Evolutionary conservation across 35 echinoderm and acorn worm genomes (phyloP), one percentile per base, ranked within the genome.

Genomic region (Ophiothrix spiculata): DNA sequence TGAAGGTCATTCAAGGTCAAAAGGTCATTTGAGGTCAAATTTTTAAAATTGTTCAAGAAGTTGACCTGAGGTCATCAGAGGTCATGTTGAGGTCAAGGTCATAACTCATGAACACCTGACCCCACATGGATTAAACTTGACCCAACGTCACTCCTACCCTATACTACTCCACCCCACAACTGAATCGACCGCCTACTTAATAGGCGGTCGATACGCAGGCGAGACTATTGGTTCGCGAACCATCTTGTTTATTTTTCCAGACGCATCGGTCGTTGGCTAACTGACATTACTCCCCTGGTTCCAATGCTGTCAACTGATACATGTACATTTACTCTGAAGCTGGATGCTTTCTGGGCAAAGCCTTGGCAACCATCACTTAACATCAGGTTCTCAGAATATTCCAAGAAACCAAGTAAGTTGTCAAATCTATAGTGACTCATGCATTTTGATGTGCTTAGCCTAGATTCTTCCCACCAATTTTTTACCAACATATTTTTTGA

Each of bases 271-370:
- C 86, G 86, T 73, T 96, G 93, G 93, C 49, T 96, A 31, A 96
- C 93, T 1, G 85, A 96, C 81, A 82, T 96, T 25, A 82, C 90
- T 23, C 81, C 93, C n/a, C 74, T 96, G 38, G 23, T 88, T 56
- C 93, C 93, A 32, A 75, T 91, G 33, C 42, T 96, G 17, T 92
- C 85, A 15, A 88, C 85, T 21, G 15, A 84, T 36, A 86, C 37
- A 28, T 96, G 93, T 73, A 96, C 80, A 25, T 92, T 96, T 79
- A 96, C 90, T 38, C 86, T 96, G 93, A 91, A 96, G 77, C 92
- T 81, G 15, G 91, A 84, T 37, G 85, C 93, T 2, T 94, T 90
- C 90, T 92, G 91, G 91, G 93, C 93, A 14, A 39, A 85, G 75
- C 74, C 93, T 32, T 96, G 93, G 93, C 86, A 91, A 81, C 90